Percentiles rank a stretch among this genome's conserved stretches.
Evolutionary conservation across 2,888 invertebrate species (phyloP).

Genomic region (Epinotia bilunana): DNA sequence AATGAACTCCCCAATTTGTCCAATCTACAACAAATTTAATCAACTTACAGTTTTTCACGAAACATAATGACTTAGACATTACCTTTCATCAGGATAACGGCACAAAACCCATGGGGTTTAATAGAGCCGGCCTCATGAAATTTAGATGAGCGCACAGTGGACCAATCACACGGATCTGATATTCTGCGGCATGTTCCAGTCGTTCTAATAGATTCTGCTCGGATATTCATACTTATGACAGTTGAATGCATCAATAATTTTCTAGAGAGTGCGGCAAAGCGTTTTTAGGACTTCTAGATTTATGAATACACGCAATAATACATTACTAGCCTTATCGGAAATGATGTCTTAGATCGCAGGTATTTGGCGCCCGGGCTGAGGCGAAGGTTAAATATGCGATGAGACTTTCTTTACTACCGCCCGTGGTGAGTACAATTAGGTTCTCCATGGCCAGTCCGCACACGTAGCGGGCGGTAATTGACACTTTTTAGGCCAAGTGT

Average conservation of each 20-base stretch:
- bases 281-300: neutral
- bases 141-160: constrained; percentile 55
- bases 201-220: constrained; percentile 22
- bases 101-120: constrained; percentile 48
- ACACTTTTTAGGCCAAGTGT: no score
- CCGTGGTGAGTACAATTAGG: no score
- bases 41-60: constrained; percentile 5
- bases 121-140: constrained; percentile 63
- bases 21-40: constrained; percentile 14
- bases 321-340: neutral
- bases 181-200: constrained; percentile 34
- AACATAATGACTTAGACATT: constrained; percentile 21
- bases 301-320: neutral
- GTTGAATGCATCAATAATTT: constrained; percentile 28
- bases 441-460: no score
- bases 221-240: constrained; percentile 31
- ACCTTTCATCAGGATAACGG: constrained; percentile 25
- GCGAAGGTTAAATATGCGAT: no score
- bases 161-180: constrained; percentile 48
- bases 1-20: neutral
- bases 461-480: no score
- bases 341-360: neutral
- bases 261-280: constrained; percentile 19
- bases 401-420: neutral
- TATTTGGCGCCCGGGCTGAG: neutral